Conservation (phyloP, 2,888 invertebrate genomes). For the Campoplex capitator region DNA sequence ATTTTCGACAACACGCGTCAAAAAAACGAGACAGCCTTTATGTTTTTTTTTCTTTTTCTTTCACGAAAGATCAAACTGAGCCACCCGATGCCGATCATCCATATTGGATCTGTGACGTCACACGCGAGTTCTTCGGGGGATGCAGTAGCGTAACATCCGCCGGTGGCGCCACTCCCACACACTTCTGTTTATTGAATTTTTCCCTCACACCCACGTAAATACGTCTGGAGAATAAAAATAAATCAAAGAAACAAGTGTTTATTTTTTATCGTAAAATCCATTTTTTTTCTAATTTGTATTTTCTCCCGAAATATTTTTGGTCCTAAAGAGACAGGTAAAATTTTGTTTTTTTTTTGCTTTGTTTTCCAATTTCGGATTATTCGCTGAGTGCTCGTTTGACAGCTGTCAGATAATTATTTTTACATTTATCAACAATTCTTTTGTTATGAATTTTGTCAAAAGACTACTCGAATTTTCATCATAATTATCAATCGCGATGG, state of each 20-base stretch:
- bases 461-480: not conserved
- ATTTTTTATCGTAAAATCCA: not conserved
- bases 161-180: slow-evolving; percentile 53
- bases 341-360: not conserved
- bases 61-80: slow-evolving; percentile 72
- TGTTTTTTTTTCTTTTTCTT: slow-evolving; percentile 42
- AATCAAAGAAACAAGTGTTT: slow-evolving; percentile 1
- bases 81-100: slow-evolving; percentile 81
- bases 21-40: slow-evolving; percentile 47
- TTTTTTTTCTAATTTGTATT: not conserved
- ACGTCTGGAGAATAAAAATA: not conserved
- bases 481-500: not conserved
- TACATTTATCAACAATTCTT: not conserved
- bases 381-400: not conserved
- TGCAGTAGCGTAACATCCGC: slow-evolving; percentile 50
- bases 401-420: not conserved
- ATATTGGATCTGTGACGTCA: slow-evolving; percentile 81
- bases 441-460: not conserved
- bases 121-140: slow-evolving; percentile 14
- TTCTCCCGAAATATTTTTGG: not conserved
- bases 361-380: not conserved
- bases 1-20: slow-evolving; percentile 65
- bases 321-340: not conserved
- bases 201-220: not conserved
- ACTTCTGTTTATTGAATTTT: slow-evolving; percentile 52